Evolutionary conservation across 2,888 invertebrate genomes (phyloP).

Genomic region (Drosophila merina): DNA sequence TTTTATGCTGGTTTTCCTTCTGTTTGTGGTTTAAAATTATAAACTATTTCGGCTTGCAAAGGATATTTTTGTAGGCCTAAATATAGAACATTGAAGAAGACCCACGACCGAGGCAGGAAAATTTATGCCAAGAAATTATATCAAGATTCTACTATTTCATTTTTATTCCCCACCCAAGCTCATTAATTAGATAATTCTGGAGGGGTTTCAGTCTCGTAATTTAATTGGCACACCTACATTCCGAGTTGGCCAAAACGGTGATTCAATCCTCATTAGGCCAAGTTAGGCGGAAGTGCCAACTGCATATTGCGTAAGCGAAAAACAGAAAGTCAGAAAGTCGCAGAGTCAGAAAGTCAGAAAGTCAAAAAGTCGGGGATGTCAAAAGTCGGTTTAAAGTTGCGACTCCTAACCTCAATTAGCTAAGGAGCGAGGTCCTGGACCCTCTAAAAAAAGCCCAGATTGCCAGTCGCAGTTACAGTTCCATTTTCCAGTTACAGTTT

Average conservation of each 20-base stretch:
- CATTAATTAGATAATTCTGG: constrained; percentile 18
- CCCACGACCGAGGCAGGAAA: not conserved
- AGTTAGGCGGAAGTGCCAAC: constrained; percentile 10
- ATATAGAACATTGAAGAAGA: not conserved
- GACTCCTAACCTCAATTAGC: constrained; percentile 67
- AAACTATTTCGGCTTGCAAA: constrained; percentile 10
- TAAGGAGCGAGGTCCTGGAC: constrained; percentile 22
- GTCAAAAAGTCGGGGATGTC: constrained; percentile 22
- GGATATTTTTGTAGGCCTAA: not conserved
- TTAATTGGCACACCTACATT: constrained; percentile 32
- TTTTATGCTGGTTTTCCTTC: constrained; percentile 5
- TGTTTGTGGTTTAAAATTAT: constrained; percentile 47
- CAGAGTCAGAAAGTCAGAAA: too few species aligned
- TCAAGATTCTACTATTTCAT: not conserved
- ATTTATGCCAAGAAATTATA: not conserved
- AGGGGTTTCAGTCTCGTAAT: constrained; percentile 33
- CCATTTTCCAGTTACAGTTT: constrained; percentile 17
- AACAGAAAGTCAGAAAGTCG: constrained; percentile 1
- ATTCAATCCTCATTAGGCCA: constrained; percentile 59
- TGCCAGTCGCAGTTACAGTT: constrained; percentile 11
- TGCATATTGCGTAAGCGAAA: constrained; percentile 53
- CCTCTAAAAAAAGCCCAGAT: constrained; percentile 13
- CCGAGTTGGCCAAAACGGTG: constrained; percentile 32
- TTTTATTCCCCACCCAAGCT: not conserved
- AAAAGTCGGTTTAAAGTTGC: constrained; percentile 56